Conservation (phyloP, 2,797 vertebrate species). For the Rhyacichthys aspro region DNA sequence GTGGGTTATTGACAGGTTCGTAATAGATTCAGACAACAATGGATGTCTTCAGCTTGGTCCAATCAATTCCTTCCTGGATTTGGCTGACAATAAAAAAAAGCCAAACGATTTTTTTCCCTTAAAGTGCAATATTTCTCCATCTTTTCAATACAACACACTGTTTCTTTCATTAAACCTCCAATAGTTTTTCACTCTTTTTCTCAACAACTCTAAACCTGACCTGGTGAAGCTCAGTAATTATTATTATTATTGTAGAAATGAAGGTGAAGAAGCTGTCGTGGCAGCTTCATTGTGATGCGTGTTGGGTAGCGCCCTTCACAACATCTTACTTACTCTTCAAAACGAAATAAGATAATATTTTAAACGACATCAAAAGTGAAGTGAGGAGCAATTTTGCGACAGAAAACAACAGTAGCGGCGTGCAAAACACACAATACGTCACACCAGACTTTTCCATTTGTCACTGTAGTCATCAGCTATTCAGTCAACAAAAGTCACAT, state of each 20-base stretch:
- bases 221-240: not conserved
- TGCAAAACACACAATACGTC: constrained; percentile 27
- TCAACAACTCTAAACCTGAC: not conserved
- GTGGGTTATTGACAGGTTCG: constrained; percentile 1
- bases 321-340: constrained; percentile 16
- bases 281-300: constrained; percentile 17
- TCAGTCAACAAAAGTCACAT: constrained; percentile 67
- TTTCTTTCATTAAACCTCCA: constrained; percentile 2
- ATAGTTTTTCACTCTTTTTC: constrained; percentile 1
- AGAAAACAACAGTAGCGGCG: not conserved
- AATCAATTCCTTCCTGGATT: not conserved
- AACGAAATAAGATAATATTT: constrained; percentile 19
- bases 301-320: constrained; percentile 21
- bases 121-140: not conserved
- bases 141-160: not conserved
- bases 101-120: not conserved
- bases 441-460: constrained; percentile 32
- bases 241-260: constrained; percentile 9
- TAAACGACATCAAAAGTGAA: constrained; percentile 11
- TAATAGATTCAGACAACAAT: constrained; percentile 2
- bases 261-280: constrained; percentile 33
- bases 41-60: not conserved
- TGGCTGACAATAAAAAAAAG: not conserved
- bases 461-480: constrained; percentile 42
- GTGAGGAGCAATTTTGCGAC: not conserved